Conservation (phyloP, 1,140 invertebrate genomes). For the Megalopta genalis region DNA sequence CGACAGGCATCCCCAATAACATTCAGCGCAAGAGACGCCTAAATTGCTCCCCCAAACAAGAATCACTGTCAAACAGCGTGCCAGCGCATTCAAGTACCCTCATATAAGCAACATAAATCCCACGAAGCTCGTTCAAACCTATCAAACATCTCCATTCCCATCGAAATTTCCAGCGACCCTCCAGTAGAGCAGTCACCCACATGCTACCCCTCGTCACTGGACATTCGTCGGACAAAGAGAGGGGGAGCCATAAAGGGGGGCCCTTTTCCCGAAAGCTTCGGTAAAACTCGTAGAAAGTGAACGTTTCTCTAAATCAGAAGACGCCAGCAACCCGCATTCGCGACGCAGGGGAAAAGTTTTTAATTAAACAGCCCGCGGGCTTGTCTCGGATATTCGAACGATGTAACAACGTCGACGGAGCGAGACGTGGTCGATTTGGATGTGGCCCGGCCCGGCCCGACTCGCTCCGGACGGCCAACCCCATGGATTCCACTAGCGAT, state of each 20-base stretch:
- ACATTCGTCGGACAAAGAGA: neutral
- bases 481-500: too few species aligned
- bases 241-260: neutral
- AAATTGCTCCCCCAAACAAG: neutral
- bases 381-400: conserved; percentile 28
- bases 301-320: conserved; percentile 27
- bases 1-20: too few species aligned
- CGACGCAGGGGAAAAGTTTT: conserved; percentile 35
- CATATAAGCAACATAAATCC: neutral
- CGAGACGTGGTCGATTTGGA: conserved; percentile 46
- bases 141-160: conserved; percentile 1
- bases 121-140: neutral
- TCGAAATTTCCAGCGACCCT: conserved; percentile 2
- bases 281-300: neutral
- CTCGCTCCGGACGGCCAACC: neutral
- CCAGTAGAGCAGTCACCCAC: neutral
- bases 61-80: neutral
- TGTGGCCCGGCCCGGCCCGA: conserved; percentile 8
- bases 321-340: neutral
- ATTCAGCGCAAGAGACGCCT: too few species aligned
- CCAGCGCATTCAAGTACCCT: neutral
- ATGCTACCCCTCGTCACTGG: neutral
- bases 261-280: too few species aligned
- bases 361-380: conserved; percentile 50
- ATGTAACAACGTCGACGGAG: neutral